Evolutionary conservation across 2,888 invertebrate genomes (phyloP).

Genomic region (Catocala fraxini): DNA sequence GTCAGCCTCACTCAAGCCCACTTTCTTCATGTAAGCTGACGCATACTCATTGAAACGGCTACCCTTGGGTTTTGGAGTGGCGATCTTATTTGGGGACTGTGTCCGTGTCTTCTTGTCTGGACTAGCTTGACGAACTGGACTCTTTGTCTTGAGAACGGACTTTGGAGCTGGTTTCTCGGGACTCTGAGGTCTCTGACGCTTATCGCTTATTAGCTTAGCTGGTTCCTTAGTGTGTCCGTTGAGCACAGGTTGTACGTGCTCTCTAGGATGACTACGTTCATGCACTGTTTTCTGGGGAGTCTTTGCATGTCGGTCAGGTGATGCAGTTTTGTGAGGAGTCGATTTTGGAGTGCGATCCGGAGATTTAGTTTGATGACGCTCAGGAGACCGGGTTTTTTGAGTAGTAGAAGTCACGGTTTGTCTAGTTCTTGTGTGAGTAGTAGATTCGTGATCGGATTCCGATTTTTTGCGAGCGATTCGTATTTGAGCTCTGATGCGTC

Average conservation of each 20-base stretch:
- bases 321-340: conserved; percentile 53
- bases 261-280: conserved; percentile 53
- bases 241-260: conserved; percentile 47
- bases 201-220: conserved; percentile 49
- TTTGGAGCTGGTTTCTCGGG: conserved; percentile 68
- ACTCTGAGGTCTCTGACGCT: conserved; percentile 62
- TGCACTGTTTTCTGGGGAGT: conserved; percentile 49
- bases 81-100: conserved; percentile 71
- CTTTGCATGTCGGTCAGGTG: conserved; percentile 64
- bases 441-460: conserved; percentile 76
- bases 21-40: conserved; percentile 83
- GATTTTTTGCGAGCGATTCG: conserved; percentile 91
- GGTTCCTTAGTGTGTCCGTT: conserved; percentile 70
- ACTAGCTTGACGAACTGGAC: conserved; percentile 70
- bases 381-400: conserved; percentile 61
- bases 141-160: conserved; percentile 55
- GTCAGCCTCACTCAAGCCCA: conserved; percentile 73
- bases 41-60: conserved; percentile 83
- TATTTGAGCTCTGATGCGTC: conserved; percentile 93
- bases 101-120: conserved; percentile 77
- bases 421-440: conserved; percentile 61
- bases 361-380: conserved; percentile 56
- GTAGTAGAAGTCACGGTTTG: conserved; percentile 47
- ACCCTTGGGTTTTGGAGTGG: conserved; percentile 69
- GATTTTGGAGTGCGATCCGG: conserved; percentile 59